Evolutionary conservation across 1,140 invertebrate species (phyloP).

Genomic region (Ectropis grisescens): DNA sequence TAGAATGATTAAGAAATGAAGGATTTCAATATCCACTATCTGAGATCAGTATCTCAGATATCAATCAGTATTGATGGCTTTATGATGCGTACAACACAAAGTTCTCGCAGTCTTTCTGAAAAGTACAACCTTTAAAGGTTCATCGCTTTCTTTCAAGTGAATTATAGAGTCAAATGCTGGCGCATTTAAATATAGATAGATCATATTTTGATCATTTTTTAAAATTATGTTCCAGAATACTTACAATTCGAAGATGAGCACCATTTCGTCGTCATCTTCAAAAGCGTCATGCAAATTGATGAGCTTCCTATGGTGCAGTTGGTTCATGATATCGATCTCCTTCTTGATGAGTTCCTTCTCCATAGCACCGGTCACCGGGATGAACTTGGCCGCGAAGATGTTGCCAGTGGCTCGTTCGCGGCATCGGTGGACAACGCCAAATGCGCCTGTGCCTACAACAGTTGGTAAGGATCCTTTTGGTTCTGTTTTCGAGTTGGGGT

Average conservation of each 20-base stretch:
- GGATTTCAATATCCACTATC: no score
- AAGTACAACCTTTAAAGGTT: slow-evolving; percentile 99
- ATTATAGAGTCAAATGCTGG: no score
- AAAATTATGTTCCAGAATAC: slow-evolving; percentile 60
- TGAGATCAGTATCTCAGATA: no score
- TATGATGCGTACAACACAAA: no score
- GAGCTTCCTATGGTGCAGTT: slow-evolving; percentile 96
- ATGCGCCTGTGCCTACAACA: slow-evolving; percentile 90
- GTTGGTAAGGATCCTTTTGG: slow-evolving; percentile 10
- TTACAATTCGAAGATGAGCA: slow-evolving; percentile 99
- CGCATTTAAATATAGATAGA: no score
- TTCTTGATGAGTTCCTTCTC: slow-evolving; percentile 98
- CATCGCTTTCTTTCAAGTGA: no score
- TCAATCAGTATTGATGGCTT: no score
- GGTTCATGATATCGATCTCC: slow-evolving; percentile 99
- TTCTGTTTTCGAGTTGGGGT: slow-evolving; percentile 7
- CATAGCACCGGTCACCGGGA: slow-evolving; percentile 94
- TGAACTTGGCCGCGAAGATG: slow-evolving; percentile 99
- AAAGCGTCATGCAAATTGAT: slow-evolving; percentile 99
- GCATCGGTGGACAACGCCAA: slow-evolving; percentile 98
- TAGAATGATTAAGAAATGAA: no score
- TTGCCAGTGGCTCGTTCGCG: slow-evolving; percentile 96
- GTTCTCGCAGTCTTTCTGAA: no score
- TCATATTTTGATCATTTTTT: no score
- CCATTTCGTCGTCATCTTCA: slow-evolving; percentile 99